These are phyloP conservation scores for Danio aesculapii DNA, from an alignment of 2,797 vertebrate genomes.

Conservation along the genomic window DNA sequence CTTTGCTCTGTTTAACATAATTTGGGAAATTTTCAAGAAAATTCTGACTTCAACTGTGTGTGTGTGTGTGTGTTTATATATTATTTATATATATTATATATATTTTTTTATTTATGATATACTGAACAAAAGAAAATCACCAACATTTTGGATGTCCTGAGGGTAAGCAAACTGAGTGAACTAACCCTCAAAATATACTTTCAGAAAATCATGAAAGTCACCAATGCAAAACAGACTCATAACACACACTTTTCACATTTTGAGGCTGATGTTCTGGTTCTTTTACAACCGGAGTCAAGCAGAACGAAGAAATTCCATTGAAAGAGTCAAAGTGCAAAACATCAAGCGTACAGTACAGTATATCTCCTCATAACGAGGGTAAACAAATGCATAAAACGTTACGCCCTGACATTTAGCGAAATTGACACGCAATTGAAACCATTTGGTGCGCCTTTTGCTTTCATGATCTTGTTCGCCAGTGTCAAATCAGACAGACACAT, in stretches of 20 bases:
- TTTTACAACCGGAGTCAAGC: neutral
- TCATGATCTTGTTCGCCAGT: constrained; percentile 19
- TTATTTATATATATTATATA: too few species aligned
- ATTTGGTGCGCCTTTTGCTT: neutral
- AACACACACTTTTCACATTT: neutral
- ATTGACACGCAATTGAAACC: constrained; percentile 21
- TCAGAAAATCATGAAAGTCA: neutral
- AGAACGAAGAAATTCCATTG: neutral
- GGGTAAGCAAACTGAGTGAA: too few species aligned
- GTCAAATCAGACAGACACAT: constrained; percentile 23
- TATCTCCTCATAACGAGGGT: constrained; percentile 51
- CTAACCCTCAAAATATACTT: neutral
- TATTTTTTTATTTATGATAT: too few species aligned
- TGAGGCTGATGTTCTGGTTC: neutral
- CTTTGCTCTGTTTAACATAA: too few species aligned
- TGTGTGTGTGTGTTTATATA: too few species aligned
- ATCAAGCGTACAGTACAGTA: constrained; percentile 18
- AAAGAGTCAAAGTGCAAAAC: constrained; percentile 11
- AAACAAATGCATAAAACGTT: constrained; percentile 57
- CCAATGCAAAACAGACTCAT: neutral
- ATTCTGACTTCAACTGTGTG: too few species aligned
- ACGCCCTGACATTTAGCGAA: constrained; percentile 8
- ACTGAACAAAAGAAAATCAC: too few species aligned
- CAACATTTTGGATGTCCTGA: too few species aligned
- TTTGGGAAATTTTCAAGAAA: too few species aligned